Conservation (phyloP, 2,797 vertebrate genomes). For the Distichodus sexfasciatus region DNA sequence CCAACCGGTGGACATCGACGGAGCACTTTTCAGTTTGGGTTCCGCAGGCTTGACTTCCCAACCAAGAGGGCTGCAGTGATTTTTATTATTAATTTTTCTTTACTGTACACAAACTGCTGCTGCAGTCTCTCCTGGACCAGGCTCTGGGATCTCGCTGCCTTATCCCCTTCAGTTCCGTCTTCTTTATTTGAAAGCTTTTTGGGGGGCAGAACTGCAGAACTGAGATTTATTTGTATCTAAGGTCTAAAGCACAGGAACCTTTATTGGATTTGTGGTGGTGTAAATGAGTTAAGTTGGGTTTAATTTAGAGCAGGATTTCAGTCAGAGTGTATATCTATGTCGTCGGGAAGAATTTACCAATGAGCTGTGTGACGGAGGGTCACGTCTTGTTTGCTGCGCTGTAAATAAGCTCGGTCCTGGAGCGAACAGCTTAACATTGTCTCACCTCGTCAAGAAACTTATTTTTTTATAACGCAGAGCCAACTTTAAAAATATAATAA, state of each 20-base stretch:
- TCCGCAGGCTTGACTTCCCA: not conserved
- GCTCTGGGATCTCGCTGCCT: conserved; percentile 48
- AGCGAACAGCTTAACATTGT: conserved; percentile 32
- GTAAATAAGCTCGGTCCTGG: conserved; percentile 49
- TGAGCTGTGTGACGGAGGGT: conserved; percentile 43
- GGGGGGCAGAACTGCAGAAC: not conserved
- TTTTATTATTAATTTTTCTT: too few species aligned
- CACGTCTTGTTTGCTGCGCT: conserved; percentile 47
- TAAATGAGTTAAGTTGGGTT: not conserved
- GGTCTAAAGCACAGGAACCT: conserved; percentile 40
- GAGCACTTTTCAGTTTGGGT: not conserved
- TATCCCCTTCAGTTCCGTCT: conserved; percentile 26
- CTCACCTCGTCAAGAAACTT: conserved; percentile 34
- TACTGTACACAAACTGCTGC: conserved; percentile 22
- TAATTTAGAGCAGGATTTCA: conserved; percentile 3
- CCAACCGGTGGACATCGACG: conserved; percentile 13
- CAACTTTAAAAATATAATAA: too few species aligned
- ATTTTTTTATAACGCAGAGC: conserved; percentile 3
- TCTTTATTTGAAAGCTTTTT: conserved; percentile 24
- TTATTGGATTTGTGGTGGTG: conserved; percentile 17
- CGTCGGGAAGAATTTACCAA: conserved; percentile 28
- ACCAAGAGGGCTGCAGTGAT: not conserved
- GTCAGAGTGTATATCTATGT: conserved; percentile 24
- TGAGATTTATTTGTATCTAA: conserved; percentile 13
- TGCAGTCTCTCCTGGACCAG: conserved; percentile 42